Conservation (phyloP, 1,140 invertebrate species). For the Ceratitis capitata region DNA sequence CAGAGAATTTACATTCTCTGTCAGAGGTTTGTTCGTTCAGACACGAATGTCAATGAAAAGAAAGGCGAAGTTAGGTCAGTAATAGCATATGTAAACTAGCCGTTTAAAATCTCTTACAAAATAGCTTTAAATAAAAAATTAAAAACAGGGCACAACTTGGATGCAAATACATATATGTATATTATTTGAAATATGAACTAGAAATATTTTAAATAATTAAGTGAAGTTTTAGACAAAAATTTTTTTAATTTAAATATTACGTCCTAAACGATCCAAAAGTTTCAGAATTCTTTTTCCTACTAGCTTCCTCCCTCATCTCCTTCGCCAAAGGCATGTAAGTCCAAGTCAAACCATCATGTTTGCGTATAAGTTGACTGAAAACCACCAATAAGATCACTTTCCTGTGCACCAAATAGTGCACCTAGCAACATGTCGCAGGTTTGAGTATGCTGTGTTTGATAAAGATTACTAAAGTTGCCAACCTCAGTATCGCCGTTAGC, state of each 20-base stretch:
- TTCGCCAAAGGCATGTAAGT: neutral
- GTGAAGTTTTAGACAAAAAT: neutral
- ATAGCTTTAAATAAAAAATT: neutral
- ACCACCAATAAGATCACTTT: slow-evolving; percentile 44
- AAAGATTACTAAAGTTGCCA: slow-evolving; percentile 25
- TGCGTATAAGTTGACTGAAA: slow-evolving; percentile 47
- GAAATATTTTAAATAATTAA: neutral
- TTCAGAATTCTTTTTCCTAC: neutral
- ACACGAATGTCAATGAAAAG: neutral
- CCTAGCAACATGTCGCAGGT: slow-evolving; percentile 45
- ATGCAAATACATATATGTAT: neutral
- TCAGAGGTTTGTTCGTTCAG: neutral
- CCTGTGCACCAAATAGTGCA: slow-evolving; percentile 45
- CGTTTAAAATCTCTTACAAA: neutral
- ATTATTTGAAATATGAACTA: neutral
- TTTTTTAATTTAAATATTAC: neutral
- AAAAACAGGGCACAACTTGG: neutral
- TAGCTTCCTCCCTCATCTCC: neutral
- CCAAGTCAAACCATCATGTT: slow-evolving; percentile 47
- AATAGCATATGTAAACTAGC: neutral
- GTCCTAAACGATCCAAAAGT: too few relatives aligned
- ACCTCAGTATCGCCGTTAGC: slow-evolving; percentile 13
- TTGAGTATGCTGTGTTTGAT: slow-evolving; percentile 46
- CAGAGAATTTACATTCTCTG: too few relatives aligned
- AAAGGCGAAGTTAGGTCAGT: neutral